Base-by-base conservation (phyloP, 2,113 vertebrate genomes). In the Cyprinodon brontotheroides region DNA sequence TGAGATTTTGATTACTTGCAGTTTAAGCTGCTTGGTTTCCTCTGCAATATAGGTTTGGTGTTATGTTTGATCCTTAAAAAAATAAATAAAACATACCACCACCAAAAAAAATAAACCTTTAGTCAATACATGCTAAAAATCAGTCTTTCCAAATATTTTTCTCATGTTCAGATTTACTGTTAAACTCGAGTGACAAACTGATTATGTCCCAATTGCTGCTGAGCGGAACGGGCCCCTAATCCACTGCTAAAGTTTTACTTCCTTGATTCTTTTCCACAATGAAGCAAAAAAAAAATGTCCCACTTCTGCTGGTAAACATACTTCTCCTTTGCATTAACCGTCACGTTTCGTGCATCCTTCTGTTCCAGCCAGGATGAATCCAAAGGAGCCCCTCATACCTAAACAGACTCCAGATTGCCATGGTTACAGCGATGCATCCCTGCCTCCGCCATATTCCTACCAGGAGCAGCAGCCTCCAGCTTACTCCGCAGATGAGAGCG, bases 321-420 rank as follows among this genome's bases (percentile, higher is more conserved):
- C 20, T 61, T 53, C 65, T 61, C 0, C 12, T 74, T 69, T 39
- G 3, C 20, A 5, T 7, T 62, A 1, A 39, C 50, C 17, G 59
- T 61, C 61, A 75, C 9, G 2, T 2, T 10, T 41, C 40, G 11
- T 75, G 68, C 65, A 3, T 20, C 14, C n/a, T 60, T 20, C 43
- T 67, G 37, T 61, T 65, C 80, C 59, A 50, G 45, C 17, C 88
- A 93, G 65, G 36, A 93, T 91, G 90, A 80, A 79, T 4, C n/a
- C 40, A 3, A 5, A 63, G 9, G 84, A 70, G n/a, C 4, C 0
- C 47, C 7, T 68, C 41, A 7, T 22, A 11, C 38, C 61, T 15
- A 68, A 29, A 20, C 76, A 72, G 64, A 57, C 65, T 0, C 61
- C 70, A 14, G 17, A 29, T 0, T 15, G 59, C 68, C 38, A 37